Conservation (phyloP, 2,113 vertebrate species). For the Parus major region DNA sequence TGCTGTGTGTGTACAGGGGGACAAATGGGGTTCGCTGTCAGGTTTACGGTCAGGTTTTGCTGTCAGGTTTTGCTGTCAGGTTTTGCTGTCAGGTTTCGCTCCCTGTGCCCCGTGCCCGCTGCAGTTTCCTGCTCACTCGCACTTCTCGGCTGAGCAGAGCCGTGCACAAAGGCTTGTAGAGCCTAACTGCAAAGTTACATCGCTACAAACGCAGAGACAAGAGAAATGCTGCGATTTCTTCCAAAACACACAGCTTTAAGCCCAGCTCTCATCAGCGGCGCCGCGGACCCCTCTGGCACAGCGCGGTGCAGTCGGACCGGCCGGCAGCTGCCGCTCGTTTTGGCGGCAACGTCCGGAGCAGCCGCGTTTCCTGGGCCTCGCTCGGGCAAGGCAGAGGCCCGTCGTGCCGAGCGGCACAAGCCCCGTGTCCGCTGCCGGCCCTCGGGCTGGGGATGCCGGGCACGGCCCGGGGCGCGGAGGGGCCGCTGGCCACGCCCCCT, state of each 20-base stretch:
- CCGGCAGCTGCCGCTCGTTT: neutral
- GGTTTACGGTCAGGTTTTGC: neutral
- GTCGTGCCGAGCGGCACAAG: neutral
- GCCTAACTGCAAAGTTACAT: fast-evolving
- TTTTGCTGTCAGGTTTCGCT: neutral
- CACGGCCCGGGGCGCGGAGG: neutral
- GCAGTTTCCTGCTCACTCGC: fast-evolving
- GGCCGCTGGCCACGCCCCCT: neutral
- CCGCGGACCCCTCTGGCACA: neutral
- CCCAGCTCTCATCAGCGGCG: neutral
- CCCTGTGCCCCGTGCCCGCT: fast-evolving
- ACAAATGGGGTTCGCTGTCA: neutral
- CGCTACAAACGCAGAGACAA: neutral
- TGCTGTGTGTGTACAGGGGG: neutral
- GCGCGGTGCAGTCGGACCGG: neutral
- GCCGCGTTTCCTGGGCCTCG: fast-evolving
- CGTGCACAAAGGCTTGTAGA: neutral
- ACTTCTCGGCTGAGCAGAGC: neutral
- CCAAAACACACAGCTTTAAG: fast-evolving
- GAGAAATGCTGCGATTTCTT: neutral
- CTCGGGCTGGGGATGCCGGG: neutral
- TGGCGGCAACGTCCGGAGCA: fast-evolving
- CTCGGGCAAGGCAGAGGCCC: neutral
- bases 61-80: neutral
- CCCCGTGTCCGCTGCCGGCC: fast-evolving